Conservation (phyloP, 2,888 invertebrate species). For the Caenorhabditis drosophilae region DNA sequence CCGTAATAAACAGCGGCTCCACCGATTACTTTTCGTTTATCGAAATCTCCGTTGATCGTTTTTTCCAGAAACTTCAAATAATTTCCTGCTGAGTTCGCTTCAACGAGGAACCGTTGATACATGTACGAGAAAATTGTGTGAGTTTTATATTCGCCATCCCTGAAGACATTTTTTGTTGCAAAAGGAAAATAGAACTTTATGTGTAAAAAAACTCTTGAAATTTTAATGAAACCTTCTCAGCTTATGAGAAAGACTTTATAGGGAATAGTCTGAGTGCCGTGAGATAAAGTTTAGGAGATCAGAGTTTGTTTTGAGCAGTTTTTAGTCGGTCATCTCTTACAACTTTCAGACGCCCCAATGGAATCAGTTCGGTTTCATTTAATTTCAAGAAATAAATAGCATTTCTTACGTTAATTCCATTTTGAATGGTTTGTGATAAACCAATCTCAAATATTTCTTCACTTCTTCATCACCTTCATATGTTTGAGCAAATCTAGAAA, state of each 20-base stretch:
- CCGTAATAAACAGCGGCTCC: constrained; percentile 34
- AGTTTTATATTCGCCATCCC: background rate
- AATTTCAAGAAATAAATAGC: too few relatives aligned
- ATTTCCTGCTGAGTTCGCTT: constrained; percentile 4
- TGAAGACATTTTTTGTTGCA: constrained; percentile 1
- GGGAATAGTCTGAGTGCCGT: too few relatives aligned
- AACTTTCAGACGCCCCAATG: too few relatives aligned
- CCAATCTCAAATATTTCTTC: background rate
- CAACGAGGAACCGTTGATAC: constrained; percentile 4
- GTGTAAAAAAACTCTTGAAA: too few relatives aligned
- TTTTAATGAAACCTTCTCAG: too few relatives aligned
- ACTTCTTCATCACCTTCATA: constrained; percentile 3
- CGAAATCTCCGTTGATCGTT: constrained; percentile 16
- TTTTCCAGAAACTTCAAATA: constrained; percentile 12
- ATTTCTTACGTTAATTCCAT: too few relatives aligned
- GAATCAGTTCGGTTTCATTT: too few relatives aligned
- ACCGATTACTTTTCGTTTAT: constrained; percentile 27
- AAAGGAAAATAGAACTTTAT: too few relatives aligned
- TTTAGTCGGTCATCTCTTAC: too few relatives aligned
- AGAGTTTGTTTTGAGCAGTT: too few relatives aligned
- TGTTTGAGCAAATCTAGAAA: background rate
- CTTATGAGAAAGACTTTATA: too few relatives aligned
- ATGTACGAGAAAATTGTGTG: constrained; percentile 21
- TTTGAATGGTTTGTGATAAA: constrained; percentile 25
- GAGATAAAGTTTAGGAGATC: too few relatives aligned